These are phyloP conservation scores for Notechis scutatus DNA, from an alignment of 2,113 vertebrate species.

Conservation along the genomic window DNA sequence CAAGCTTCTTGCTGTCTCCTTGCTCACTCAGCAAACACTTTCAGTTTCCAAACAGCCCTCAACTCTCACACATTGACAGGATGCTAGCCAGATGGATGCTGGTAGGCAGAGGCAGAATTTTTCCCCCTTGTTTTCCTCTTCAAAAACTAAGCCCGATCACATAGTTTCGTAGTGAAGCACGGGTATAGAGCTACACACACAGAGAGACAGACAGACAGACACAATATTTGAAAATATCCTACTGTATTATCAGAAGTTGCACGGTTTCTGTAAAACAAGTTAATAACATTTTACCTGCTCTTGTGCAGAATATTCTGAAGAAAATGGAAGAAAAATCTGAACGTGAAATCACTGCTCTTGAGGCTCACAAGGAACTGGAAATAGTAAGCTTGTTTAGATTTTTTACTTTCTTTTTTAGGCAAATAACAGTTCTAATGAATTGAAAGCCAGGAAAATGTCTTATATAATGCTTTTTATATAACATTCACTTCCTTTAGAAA, in stretches of 20 bases:
- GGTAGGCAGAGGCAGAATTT: no score
- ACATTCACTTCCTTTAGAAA: neutral
- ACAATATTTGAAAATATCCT: neutral
- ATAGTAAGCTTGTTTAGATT: slow-evolving; percentile 71
- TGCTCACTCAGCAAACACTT: no score
- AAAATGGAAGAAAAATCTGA: slow-evolving; percentile 88
- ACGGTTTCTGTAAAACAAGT: neutral
- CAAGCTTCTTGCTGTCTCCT: no score
- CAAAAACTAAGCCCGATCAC: no score
- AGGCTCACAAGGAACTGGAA: slow-evolving; percentile 88
- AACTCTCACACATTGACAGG: no score
- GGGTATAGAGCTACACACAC: no score
- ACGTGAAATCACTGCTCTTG: slow-evolving; percentile 82
- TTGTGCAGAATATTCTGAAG: slow-evolving; percentile 88
- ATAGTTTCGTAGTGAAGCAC: no score
- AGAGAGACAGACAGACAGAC: neutral
- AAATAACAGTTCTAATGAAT: neutral
- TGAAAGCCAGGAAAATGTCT: neutral
- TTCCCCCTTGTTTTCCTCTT: no score
- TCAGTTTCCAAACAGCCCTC: no score
- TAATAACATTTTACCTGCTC: slow-evolving; percentile 21
- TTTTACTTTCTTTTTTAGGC: neutral
- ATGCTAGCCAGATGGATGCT: no score
- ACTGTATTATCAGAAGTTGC: neutral
- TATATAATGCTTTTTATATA: neutral